These are phyloP conservation scores for Dorcus parallelipipedus DNA, from an alignment of 2,888 invertebrate species.

Conservation along the genomic window DNA sequence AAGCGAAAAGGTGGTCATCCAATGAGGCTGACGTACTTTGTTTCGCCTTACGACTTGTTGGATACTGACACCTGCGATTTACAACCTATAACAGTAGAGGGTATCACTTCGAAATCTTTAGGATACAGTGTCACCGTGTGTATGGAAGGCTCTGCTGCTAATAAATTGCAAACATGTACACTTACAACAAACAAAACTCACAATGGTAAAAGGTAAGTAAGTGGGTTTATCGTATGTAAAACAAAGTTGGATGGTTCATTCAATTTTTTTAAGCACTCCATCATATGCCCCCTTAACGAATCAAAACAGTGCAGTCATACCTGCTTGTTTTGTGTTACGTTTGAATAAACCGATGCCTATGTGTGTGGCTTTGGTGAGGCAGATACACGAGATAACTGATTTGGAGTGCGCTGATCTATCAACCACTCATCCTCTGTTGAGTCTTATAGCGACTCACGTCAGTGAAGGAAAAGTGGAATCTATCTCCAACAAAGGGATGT, in stretches of 20 bases:
- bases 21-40: slow-evolving; percentile 91
- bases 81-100: slow-evolving; percentile 71
- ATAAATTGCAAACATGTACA: slow-evolving; percentile 74
- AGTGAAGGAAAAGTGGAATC: slow-evolving; percentile 72
- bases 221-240: slow-evolving; percentile 9
- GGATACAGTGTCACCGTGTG: slow-evolving; percentile 88
- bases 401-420: slow-evolving; percentile 57
- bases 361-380: slow-evolving; percentile 67
- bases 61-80: slow-evolving; percentile 71
- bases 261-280: slow-evolving; percentile 59
- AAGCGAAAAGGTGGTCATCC: slow-evolving; percentile 85
- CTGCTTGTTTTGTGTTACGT: slow-evolving; percentile 81
- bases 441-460: slow-evolving; percentile 74
- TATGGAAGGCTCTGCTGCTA: slow-evolving; percentile 81
- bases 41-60: slow-evolving; percentile 87
- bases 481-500: slow-evolving; percentile 73
- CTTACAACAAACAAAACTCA: slow-evolving; percentile 66
- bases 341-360: slow-evolving; percentile 85
- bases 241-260: too few species aligned
- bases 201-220: slow-evolving; percentile 75
- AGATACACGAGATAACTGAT: slow-evolving; percentile 62
- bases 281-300: slow-evolving; percentile 76
- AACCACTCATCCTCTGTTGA: slow-evolving; percentile 63
- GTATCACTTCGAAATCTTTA: slow-evolving; percentile 64
- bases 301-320: slow-evolving; percentile 84